A percentile compares a stretch with the other conserved stretches of the same genome.
These are phyloP conservation scores for Rhadina sibilatrix DNA, from an alignment of 2,113 vertebrate genomes.

Conservation along the genomic window DNA sequence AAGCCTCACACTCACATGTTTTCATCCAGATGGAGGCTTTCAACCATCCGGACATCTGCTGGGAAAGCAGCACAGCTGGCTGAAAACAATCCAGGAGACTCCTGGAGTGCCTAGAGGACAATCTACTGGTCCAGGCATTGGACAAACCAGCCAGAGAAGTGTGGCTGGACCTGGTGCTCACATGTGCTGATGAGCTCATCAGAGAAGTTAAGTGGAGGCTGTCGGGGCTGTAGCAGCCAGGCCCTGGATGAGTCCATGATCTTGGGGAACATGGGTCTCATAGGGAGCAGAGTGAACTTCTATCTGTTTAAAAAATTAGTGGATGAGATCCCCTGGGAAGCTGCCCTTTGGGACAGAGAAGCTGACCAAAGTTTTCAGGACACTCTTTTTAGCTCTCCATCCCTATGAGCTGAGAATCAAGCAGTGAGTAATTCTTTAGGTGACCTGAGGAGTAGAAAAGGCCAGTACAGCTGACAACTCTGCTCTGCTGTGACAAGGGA, in stretches of 20 bases:
- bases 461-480: neutral
- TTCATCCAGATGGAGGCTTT: neutral
- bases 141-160: neutral
- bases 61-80: neutral
- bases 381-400: neutral
- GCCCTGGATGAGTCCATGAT: neutral
- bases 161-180: neutral
- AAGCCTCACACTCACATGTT: neutral
- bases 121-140: neutral
- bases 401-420: neutral
- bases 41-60: neutral
- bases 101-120: neutral
- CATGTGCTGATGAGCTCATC: neutral
- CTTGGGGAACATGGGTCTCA: neutral
- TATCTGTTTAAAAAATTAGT: neutral
- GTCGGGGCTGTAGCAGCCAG: neutral
- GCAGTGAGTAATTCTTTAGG: rapidly evolving
- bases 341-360: neutral
- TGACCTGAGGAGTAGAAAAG: neutral
- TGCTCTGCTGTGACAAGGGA: neutral
- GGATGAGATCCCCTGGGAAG: neutral
- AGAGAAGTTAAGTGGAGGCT: neutral
- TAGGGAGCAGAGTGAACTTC: neutral
- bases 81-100: neutral
- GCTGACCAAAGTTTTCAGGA: neutral